Evolutionary conservation across 2,113 vertebrate genomes (phyloP).

Genomic region (Passer domesticus): DNA sequence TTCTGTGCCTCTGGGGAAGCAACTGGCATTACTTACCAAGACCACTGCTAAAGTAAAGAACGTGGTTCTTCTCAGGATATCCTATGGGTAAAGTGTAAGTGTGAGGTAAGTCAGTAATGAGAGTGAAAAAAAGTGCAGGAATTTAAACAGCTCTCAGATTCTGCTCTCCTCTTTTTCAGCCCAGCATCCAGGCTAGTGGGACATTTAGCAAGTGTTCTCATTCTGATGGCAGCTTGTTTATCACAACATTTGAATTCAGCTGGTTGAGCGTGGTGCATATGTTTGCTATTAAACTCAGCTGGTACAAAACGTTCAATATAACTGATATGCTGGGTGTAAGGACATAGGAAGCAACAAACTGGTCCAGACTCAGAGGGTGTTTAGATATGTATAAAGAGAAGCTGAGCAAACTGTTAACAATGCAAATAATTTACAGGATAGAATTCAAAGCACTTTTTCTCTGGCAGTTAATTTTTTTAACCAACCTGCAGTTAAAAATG

Average conservation of each 20-base stretch:
- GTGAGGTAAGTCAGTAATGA: not conserved
- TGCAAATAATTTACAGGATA: not conserved
- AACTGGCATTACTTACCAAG: not conserved
- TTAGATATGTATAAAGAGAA: not conserved
- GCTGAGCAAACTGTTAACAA: not conserved
- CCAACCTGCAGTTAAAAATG: not conserved
- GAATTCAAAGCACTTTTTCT: not conserved
- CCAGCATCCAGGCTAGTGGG: not conserved
- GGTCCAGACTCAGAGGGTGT: not conserved
- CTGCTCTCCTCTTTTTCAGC: not conserved
- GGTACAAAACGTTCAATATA: not conserved
- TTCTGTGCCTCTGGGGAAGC: not conserved
- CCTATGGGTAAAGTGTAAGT: not conserved
- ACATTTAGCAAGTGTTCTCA: not conserved
- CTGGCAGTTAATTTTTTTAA: not conserved
- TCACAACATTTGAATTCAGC: not conserved
- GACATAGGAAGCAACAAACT: not conserved
- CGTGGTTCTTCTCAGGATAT: not conserved
- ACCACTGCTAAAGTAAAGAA: not conserved
- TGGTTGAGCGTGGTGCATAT: not conserved
- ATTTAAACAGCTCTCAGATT: not conserved
- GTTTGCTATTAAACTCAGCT: not conserved
- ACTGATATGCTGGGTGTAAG: not conserved
- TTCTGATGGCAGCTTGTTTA: not conserved
- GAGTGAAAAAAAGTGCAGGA: not conserved